These are phyloP conservation scores for Epinephelus awoara DNA, from an alignment of 2,797 vertebrate genomes.

Conservation along the genomic window DNA sequence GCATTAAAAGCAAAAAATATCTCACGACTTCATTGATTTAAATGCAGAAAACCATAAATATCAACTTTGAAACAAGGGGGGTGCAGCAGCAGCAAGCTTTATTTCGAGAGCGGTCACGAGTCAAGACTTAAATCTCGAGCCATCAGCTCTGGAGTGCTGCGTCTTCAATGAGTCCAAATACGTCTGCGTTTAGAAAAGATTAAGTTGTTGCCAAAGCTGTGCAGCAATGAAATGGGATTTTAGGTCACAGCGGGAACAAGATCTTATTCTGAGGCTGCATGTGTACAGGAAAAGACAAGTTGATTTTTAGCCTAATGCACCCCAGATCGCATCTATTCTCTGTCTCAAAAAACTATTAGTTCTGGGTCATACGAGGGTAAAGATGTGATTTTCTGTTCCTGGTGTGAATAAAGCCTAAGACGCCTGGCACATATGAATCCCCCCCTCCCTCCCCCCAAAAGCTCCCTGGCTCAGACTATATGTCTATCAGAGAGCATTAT, in stretches of 20 bases:
- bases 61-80: slow-evolving; percentile 7
- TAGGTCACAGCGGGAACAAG: slow-evolving; percentile 45
- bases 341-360: slow-evolving; percentile 55
- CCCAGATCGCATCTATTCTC: slow-evolving; percentile 32
- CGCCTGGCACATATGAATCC: slow-evolving; percentile 53
- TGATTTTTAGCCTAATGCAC: slow-evolving; percentile 56
- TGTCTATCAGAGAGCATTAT: slow-evolving; percentile 54
- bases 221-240: slow-evolving; percentile 56
- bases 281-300: slow-evolving; percentile 47
- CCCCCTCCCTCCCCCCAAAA: slow-evolving; percentile 13
- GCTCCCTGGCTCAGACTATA: slow-evolving; percentile 24
- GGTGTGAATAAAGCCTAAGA: slow-evolving; percentile 49
- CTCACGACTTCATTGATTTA: background rate
- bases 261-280: slow-evolving; percentile 35
- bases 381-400: slow-evolving; percentile 53
- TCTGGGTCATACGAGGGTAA: slow-evolving; percentile 62
- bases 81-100: slow-evolving; percentile 10
- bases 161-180: slow-evolving; percentile 56
- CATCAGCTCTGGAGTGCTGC: slow-evolving; percentile 32
- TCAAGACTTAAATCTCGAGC: slow-evolving; percentile 50
- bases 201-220: slow-evolving; percentile 61
- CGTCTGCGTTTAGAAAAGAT: slow-evolving; percentile 51
- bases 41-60: slow-evolving; percentile 27
- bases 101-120: slow-evolving; percentile 45
- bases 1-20: background rate